phyloP scores from a whole-genome alignment of 2,888 invertebrate genomes.

The Eutolmus rufibarbis region DNA sequence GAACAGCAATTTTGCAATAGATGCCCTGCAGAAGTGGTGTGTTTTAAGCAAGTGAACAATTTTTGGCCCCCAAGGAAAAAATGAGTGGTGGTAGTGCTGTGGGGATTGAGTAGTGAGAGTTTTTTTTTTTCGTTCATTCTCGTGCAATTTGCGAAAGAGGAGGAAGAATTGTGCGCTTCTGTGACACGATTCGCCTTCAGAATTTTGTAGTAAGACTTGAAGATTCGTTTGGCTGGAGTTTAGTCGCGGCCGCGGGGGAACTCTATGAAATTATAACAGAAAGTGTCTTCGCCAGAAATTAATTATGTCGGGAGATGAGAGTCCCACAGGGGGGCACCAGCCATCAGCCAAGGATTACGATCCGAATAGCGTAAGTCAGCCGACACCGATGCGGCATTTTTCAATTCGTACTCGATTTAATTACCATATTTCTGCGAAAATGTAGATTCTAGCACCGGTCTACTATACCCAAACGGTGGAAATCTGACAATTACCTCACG shows the following conservation, averaged over 20 bases:
- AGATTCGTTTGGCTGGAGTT: not conserved
- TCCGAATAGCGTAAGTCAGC: constrained; percentile 46
- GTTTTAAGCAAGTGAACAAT: not conserved
- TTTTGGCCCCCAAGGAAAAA: not conserved
- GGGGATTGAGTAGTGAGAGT: constrained; percentile 27
- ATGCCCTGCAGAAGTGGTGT: not conserved
- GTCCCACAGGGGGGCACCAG: constrained; percentile 43
- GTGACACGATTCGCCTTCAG: not conserved
- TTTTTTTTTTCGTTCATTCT: not conserved
- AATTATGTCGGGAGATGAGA: constrained; percentile 49
- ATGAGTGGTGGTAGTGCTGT: constrained; percentile 29
- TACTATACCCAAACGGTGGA: not conserved
- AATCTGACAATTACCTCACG: not conserved
- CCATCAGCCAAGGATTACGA: constrained; percentile 41
- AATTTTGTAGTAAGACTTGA: not conserved
- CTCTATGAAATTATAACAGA: constrained; percentile 32
- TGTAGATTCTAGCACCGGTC: not conserved
- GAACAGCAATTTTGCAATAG: not conserved
- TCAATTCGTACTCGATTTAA: not conserved
- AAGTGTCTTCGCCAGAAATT: constrained; percentile 3
- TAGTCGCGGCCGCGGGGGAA: not conserved
- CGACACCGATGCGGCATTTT: not conserved
- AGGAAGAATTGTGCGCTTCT: not conserved
- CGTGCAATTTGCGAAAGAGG: not conserved
- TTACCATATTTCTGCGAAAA: not conserved